Base-by-base conservation (phyloP, 2,888 invertebrate genomes). In the Limnephilus lunatus region DNA sequence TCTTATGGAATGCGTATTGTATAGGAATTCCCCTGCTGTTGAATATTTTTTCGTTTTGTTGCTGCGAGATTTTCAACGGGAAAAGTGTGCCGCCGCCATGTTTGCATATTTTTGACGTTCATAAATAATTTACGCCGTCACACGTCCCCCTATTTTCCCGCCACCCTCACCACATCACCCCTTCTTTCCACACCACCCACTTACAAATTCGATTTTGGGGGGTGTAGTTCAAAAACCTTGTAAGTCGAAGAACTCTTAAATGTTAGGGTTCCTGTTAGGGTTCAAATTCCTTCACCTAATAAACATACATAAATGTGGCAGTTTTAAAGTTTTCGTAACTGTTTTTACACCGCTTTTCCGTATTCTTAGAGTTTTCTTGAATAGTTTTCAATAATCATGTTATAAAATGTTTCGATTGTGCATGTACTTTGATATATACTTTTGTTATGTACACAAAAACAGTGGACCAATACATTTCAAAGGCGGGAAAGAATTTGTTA, bases 101-200 rank as follows among this genome's bases (percentile, higher is more conserved):
- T 90, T 90, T 90, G 90, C 85, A 90, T 90, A 90, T 90, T 90
- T 90, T 90, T 90, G 90, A 53, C 83, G 48, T 82, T 83, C 90
- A 90, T 90, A 90, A 90, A 90, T 90, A 90, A 90, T 90, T 90
- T 90, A 90, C 82, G 48, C 19, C 82, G 90, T 82, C 81, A 90
- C 44, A 81, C 85, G 90, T 48, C 83, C 31, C 68, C 68, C 68
- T 68, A 68, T 25, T 68, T 68, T 68, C 9, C 25, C 68, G 3
- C 11, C 80, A n/a, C 68, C 88, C 25, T 14, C n/a, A 32, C 15
- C 68, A 88, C 31, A 88, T 19, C 81, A 44, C 14, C 86, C 44
- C 39, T 44, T 15, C 86, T n/a, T 25, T 44, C 48, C 86, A 15
- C 86, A 15, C 30, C 19, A 85, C 85, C 85, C 11, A 32, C 83